Evolutionary conservation across 2,113 vertebrate species (phyloP).

Genomic region (Sturnus vulgaris): DNA sequence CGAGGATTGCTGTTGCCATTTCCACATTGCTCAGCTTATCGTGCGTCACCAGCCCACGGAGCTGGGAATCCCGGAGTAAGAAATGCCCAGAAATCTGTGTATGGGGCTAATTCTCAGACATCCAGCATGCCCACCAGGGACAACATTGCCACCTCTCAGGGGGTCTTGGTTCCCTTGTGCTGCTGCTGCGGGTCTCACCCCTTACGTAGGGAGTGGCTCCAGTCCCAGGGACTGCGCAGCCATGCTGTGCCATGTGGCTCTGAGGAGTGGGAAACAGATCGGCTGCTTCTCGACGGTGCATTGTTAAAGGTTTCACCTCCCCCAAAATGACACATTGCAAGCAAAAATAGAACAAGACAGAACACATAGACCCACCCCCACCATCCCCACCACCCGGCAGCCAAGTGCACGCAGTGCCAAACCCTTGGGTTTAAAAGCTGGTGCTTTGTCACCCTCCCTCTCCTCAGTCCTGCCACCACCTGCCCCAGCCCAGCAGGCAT

Average conservation of each 20-base stretch:
- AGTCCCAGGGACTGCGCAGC: not conserved
- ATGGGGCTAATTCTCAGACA: fast-evolving
- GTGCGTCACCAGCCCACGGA: not conserved
- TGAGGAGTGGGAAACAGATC: not conserved
- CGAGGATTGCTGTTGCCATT: not conserved
- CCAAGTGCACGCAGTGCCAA: not conserved
- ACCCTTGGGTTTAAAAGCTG: not conserved
- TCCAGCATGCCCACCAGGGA: fast-evolving
- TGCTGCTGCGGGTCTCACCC: not conserved
- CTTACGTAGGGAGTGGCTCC: fast-evolving
- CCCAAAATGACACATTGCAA: conserved; percentile 56
- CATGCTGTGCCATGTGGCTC: not conserved
- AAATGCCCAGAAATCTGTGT: not conserved
- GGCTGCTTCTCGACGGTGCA: conserved; percentile 2
- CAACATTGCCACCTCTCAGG: not conserved
- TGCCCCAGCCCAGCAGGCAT: not conserved
- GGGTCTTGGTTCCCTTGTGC: not conserved
- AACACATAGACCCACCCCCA: conserved; percentile 63
- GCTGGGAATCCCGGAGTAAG: not conserved
- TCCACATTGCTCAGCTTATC: not conserved
- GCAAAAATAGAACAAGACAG: conserved; percentile 68
- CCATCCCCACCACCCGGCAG: conserved; percentile 40
- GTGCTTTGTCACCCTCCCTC: not conserved
- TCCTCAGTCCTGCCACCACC: not conserved
- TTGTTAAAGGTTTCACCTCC: conserved; percentile 65